Conservation (phyloP, 2,113 vertebrate species). For the Oenanthe melanoleuca region DNA sequence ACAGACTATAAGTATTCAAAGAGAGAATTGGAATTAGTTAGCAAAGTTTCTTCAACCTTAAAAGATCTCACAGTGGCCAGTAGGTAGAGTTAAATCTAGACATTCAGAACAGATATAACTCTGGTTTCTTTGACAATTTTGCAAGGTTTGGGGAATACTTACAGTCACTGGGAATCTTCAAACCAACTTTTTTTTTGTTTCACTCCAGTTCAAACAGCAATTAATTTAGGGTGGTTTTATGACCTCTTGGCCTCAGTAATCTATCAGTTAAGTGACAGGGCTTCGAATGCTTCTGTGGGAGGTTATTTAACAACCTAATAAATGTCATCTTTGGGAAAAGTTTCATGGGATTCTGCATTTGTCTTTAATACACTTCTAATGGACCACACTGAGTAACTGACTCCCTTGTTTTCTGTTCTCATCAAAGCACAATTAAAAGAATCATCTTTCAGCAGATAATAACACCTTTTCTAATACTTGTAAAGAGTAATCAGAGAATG, state of each 20-base stretch:
- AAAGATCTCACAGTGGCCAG: background rate
- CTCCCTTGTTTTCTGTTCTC: background rate
- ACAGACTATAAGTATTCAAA: background rate
- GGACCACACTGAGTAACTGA: background rate
- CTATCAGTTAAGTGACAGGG: background rate
- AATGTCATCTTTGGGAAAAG: background rate
- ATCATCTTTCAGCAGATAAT: conserved; percentile 8
- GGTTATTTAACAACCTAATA: conserved; percentile 18
- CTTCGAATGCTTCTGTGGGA: background rate
- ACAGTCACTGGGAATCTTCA: background rate
- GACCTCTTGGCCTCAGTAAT: background rate
- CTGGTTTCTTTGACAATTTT: background rate
- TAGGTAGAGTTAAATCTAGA: background rate
- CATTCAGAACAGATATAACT: background rate
- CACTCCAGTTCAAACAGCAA: background rate
- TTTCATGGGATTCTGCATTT: background rate
- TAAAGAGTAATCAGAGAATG: background rate
- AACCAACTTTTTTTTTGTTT: background rate
- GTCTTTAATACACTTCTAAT: background rate
- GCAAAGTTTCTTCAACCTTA: background rate
- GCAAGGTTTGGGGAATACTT: background rate
- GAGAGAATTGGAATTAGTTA: background rate
- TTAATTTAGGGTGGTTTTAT: background rate
- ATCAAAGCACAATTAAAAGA: conserved; percentile 25
- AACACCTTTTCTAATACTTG: conserved; percentile 11